These are phyloP conservation scores for Suricata suricatta DNA, from an alignment of 2,113 vertebrate species.

Conservation along the genomic window DNA sequence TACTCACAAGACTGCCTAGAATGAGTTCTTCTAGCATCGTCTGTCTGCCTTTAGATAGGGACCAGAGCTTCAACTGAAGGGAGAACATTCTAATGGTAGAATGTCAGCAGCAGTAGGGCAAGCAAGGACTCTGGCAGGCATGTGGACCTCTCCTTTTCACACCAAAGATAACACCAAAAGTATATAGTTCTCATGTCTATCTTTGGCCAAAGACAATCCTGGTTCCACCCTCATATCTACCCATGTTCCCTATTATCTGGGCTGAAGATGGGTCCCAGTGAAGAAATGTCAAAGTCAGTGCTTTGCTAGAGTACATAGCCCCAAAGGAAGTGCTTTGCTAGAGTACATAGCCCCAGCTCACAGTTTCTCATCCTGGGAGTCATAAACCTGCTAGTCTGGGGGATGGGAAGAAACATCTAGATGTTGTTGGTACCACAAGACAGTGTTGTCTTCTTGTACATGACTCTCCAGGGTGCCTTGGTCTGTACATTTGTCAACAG, in stretches of 20 bases:
- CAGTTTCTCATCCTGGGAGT: too few species aligned
- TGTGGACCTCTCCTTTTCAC: background rate
- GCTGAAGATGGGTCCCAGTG: background rate
- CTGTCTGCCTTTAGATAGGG: background rate
- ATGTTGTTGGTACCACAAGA: background rate
- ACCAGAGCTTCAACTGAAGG: background rate
- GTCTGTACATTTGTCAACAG: background rate
- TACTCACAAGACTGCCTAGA: background rate
- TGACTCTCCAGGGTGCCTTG: background rate
- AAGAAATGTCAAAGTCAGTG: background rate
- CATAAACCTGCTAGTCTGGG: background rate
- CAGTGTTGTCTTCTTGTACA: accelerated
- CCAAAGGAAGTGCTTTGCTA: accelerated
- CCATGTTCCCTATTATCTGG: background rate
- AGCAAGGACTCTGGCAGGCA: background rate
- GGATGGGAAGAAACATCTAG: background rate
- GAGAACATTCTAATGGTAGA: background rate
- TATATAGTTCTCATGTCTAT: background rate
- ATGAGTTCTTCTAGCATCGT: background rate
- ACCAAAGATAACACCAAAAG: background rate
- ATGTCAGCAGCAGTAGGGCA: background rate
- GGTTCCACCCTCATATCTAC: background rate
- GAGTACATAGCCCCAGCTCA: background rate
- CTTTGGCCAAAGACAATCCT: background rate
- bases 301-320: accelerated